Conservation (phyloP, 2,113 vertebrate genomes). For the Oryctolagus cuniculus region DNA sequence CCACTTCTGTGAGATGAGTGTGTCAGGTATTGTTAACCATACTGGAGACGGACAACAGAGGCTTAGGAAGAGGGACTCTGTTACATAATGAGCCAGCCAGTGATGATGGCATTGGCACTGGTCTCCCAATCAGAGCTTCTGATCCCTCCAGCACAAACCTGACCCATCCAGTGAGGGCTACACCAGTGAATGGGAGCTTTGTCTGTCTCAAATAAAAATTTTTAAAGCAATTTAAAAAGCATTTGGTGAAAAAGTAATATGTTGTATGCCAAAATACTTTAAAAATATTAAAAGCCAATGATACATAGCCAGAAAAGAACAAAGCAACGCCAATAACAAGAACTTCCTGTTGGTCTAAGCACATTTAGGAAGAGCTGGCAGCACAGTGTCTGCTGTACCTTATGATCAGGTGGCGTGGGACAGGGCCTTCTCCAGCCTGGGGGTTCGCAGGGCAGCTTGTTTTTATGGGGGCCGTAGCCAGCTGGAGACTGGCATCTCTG, state of each 20-base stretch:
- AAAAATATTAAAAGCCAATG: background rate
- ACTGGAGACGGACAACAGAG: background rate
- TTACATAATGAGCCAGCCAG: background rate
- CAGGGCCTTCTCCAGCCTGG: background rate
- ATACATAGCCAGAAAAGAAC: background rate
- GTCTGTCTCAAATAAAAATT: no score
- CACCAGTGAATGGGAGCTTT: background rate
- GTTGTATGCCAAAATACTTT: background rate
- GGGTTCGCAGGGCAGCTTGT: background rate
- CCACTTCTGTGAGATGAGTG: no score
- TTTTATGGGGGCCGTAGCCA: background rate
- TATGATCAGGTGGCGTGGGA: background rate
- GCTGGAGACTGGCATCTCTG: slow-evolving; percentile 67
- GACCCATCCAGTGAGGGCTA: background rate
- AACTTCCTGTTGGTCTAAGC: background rate
- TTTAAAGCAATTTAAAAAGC: background rate
- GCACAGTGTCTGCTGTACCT: slow-evolving; percentile 78
- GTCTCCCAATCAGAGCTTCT: background rate
- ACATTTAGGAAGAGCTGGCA: background rate
- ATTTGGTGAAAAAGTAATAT: background rate
- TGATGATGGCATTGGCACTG: background rate
- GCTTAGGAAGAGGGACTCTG: background rate
- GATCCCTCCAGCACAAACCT: background rate
- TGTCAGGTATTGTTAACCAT: background rate
- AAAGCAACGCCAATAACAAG: background rate